Evolutionary conservation across 2,888 invertebrate genomes (phyloP), one percentile per base, ranked within the genome.

Genomic region (Petrolisthes manimaculis): DNA sequence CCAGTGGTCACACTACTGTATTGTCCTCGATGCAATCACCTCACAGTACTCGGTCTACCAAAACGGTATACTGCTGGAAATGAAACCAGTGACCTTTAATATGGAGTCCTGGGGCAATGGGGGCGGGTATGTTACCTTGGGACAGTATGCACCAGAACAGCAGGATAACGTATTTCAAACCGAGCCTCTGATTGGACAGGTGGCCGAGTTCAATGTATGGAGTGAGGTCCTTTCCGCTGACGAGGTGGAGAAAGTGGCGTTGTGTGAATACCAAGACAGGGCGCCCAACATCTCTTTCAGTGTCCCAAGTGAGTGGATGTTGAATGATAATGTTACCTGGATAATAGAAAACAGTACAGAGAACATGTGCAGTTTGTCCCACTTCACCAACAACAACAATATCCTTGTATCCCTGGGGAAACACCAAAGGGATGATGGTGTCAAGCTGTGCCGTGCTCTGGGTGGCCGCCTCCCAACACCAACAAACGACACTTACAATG

Each of bases 161-260:
- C 37, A 0, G 37, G 1, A 37, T 1, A 37, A 0, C 37, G 2
- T 37, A 37, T 37, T 37, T 37, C 37, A 37, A 2, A 2, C 37
- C 37, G 37, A 37, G 37, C 37, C 80, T 55, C 80, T 80, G 56
- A 21, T 56, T 24, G 80, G 80, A 56, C 56, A 80, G 24, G 9
- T 80, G 80, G 80, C 80, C 56, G 80, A 80, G 12, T 80, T 80
- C 21, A 55, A 21, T 8, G 21, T 80, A 21, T 80, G 80, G 80
- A 56, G n/a, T 9, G 80, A 56, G 21, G 80, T 37, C n/a, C 51
- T 80, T 8, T 56, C 80, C n/a, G 12, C 8, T 6, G 56, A 80
- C 21, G 56, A 80, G 51, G 56, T 80, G 56, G 56, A 80, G 54
- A 80, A 56, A n/a, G 54, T 80, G 3, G 56, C 80, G 9, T n/a